Evolutionary conservation across 2,888 invertebrate species (phyloP).

Genomic region (Nysson spinosus): DNA sequence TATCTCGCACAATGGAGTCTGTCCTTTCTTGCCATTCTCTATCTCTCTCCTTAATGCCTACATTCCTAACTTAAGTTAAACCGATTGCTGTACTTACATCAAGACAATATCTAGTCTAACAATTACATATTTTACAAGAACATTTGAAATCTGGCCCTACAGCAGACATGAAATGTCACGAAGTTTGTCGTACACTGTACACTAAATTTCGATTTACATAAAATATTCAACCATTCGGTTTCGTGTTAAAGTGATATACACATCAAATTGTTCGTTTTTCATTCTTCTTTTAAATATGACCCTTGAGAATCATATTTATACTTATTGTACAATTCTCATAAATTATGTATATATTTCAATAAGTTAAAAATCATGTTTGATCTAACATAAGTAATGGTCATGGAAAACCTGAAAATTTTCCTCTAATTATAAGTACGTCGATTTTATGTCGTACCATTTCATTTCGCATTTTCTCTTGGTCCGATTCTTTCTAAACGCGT

Average conservation of each 20-base stretch:
- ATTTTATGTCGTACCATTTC: slow-evolving; percentile 10
- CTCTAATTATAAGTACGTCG: slow-evolving; percentile 30
- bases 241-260: slow-evolving; percentile 15
- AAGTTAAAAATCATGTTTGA: slow-evolving; percentile 6
- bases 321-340: slow-evolving; percentile 5
- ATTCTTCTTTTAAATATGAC: neutral
- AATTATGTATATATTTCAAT: slow-evolving; percentile 6
- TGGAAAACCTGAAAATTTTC: slow-evolving; percentile 12
- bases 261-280: slow-evolving; percentile 7
- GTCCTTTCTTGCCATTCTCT: slow-evolving; percentile 63
- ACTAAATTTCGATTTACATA: slow-evolving; percentile 64
- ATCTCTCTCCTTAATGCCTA: slow-evolving; percentile 63
- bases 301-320: slow-evolving; percentile 1
- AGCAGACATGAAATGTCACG: slow-evolving; percentile 61
- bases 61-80: slow-evolving; percentile 62
- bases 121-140: slow-evolving; percentile 73
- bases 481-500: slow-evolving; percentile 17
- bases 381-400: slow-evolving; percentile 19
- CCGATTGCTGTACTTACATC: slow-evolving; percentile 66
- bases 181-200: slow-evolving; percentile 67
- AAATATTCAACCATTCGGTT: slow-evolving; percentile 25
- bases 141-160: slow-evolving; percentile 65
- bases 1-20: slow-evolving; percentile 58
- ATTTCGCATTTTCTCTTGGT: slow-evolving; percentile 33
- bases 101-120: slow-evolving; percentile 68